These are phyloP conservation scores for Galleria mellonella DNA, from an alignment of 1,140 invertebrate genomes.

Conservation along the genomic window DNA sequence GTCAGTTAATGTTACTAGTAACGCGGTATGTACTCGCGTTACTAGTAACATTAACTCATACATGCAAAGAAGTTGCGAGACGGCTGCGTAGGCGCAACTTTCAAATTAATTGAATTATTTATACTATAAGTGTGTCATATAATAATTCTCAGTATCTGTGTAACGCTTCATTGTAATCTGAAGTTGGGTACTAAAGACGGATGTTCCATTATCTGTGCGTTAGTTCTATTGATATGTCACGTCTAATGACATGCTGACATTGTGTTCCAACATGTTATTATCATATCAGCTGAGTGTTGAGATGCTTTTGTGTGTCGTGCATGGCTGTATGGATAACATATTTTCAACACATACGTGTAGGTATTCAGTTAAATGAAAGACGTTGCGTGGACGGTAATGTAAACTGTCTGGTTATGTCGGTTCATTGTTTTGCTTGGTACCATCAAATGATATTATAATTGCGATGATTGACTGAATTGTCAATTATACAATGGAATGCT, in stretches of 20 bases:
- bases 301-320: constrained; percentile 16
- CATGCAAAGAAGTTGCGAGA: too few relatives aligned
- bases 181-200: not conserved
- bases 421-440: constrained; percentile 28
- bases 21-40: too few relatives aligned
- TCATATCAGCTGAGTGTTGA: constrained; percentile 18
- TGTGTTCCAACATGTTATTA: constrained; percentile 37
- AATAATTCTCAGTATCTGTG: too few relatives aligned
- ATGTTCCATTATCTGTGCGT: constrained; percentile 27
- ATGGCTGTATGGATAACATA: constrained; percentile 4
- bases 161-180: too few relatives aligned
- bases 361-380: constrained; percentile 5
- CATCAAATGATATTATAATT: constrained; percentile 4
- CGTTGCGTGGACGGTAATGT: constrained; percentile 21
- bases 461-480: not conserved
- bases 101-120: too few relatives aligned
- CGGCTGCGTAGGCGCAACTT: too few relatives aligned
- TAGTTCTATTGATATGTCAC: constrained; percentile 49
- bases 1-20: too few relatives aligned
- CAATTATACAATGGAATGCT: too few relatives aligned
- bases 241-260: constrained; percentile 35
- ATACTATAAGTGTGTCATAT: too few relatives aligned
- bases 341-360: constrained; percentile 4
- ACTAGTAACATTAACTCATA: too few relatives aligned
- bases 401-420: constrained; percentile 18